phyloP scores from a whole-genome alignment of 2,797 vertebrate species.

The Pempheris klunzingeri region DNA sequence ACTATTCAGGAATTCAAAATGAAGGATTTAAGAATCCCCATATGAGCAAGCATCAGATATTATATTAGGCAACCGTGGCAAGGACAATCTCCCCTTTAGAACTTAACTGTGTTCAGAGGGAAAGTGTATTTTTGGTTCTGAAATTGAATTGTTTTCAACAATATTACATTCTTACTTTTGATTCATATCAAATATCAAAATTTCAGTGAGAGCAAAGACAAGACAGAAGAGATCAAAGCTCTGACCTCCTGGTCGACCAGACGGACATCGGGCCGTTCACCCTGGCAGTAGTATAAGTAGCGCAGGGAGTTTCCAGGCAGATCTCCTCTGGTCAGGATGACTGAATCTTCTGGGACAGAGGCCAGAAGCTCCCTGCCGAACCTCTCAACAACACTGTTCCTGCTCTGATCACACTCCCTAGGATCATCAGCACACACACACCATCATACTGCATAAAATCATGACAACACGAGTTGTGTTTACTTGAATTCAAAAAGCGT shows the following conservation, averaged over 20 bases:
- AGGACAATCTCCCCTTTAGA: too few species aligned
- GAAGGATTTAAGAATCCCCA: too few species aligned
- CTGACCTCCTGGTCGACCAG: slow-evolving; percentile 97
- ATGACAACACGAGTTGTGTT: slow-evolving; percentile 62
- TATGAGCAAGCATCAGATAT: too few species aligned
- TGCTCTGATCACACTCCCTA: slow-evolving; percentile 93
- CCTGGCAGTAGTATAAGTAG: slow-evolving; percentile 94
- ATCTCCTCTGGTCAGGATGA: slow-evolving; percentile 95
- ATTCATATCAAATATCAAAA: slow-evolving; percentile 5
- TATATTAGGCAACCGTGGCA: too few species aligned
- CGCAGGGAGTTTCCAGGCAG: slow-evolving; percentile 96
- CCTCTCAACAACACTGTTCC: slow-evolving; percentile 89
- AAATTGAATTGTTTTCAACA: background rate
- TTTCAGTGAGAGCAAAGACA: background rate
- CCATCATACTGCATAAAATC: slow-evolving; percentile 34
- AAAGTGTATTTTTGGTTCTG: background rate
- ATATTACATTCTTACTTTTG: background rate
- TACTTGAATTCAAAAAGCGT: slow-evolving; percentile 51
- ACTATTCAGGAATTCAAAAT: too few species aligned
- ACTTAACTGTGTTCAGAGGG: background rate
- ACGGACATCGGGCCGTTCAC: slow-evolving; percentile 89
- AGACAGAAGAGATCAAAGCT: slow-evolving; percentile 6
- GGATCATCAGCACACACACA: slow-evolving; percentile 55
- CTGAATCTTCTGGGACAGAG: slow-evolving; percentile 88
- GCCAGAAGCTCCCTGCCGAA: slow-evolving; percentile 93